A percentile compares a stretch with the other conserved stretches of the same genome.
These are phyloP conservation scores for Irena cyanogastra DNA, from an alignment of 2,113 vertebrate species.

Conservation along the genomic window DNA sequence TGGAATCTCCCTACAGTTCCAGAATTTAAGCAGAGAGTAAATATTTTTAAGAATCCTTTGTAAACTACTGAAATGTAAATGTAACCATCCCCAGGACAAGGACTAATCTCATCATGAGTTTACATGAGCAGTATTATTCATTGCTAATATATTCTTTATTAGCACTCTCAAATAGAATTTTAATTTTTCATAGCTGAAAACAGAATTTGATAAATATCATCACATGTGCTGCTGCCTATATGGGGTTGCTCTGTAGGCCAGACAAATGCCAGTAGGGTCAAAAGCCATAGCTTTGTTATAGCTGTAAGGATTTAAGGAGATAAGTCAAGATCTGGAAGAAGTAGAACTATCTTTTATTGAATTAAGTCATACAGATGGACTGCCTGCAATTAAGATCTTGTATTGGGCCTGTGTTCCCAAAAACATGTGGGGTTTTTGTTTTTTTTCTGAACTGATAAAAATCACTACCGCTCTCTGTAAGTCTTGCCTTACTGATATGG, in stretches of 20 bases:
- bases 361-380: neutral
- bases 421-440: accelerated
- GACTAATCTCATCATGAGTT: neutral
- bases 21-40: neutral
- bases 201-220: neutral
- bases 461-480: neutral
- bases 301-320: neutral
- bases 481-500: neutral
- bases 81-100: neutral
- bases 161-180: neutral
- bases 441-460: neutral
- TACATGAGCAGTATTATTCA: neutral
- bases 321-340: neutral
- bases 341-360: neutral
- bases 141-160: neutral
- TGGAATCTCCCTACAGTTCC: neutral
- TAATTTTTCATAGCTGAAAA: neutral
- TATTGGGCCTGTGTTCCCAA: neutral
- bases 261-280: neutral
- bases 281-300: neutral
- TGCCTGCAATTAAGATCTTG: neutral
- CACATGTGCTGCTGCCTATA: neutral
- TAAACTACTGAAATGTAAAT: neutral
- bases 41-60: neutral
- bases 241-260: neutral